Evolutionary conservation across 1,140 invertebrate genomes (phyloP).

Genomic region (Eriocheir sinensis): DNA sequence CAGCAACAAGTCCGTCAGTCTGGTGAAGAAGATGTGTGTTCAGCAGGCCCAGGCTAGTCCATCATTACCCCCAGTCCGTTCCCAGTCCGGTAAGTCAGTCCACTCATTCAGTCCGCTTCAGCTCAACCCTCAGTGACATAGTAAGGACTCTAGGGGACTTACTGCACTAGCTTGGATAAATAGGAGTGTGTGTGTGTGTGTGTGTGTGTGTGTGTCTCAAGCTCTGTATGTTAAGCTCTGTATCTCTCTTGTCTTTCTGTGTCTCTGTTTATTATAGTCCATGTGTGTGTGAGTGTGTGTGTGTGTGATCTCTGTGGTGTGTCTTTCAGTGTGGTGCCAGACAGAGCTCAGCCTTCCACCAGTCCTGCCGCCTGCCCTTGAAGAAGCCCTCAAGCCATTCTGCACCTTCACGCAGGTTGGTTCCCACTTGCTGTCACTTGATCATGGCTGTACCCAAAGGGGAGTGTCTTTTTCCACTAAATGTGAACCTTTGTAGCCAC

Average conservation of each 20-base stretch:
- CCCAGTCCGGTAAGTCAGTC: conserved; percentile 49
- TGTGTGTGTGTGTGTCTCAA: too few species aligned
- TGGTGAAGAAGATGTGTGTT: conserved; percentile 42
- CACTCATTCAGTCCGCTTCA: too few species aligned
- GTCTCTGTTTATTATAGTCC: neutral
- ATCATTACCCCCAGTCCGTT: conserved; percentile 10
- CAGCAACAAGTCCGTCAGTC: conserved; percentile 60
- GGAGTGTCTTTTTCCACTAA: too few species aligned
- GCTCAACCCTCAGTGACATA: too few species aligned
- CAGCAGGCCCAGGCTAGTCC: conserved; percentile 18
- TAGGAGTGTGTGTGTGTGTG: too few species aligned
- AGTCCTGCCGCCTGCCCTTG: conserved; percentile 54
- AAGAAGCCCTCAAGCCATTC: conserved; percentile 62
- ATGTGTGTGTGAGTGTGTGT: neutral
- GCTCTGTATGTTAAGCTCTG: too few species aligned
- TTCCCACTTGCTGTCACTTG: neutral
- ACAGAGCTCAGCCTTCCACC: conserved; percentile 67
- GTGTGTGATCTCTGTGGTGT: neutral
- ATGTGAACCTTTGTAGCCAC: too few species aligned
- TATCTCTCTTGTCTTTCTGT: too few species aligned
- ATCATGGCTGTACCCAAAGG: too few species aligned
- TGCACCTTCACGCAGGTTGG: conserved; percentile 72
- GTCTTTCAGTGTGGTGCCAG: conserved; percentile 68
- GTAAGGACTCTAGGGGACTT: too few species aligned
- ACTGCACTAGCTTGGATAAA: too few species aligned